A percentile compares a stretch with the other conserved stretches of the same genome.
These are phyloP conservation scores for Fukomys damarensis DNA, from an alignment of 2,113 vertebrate species.

Conservation along the genomic window DNA sequence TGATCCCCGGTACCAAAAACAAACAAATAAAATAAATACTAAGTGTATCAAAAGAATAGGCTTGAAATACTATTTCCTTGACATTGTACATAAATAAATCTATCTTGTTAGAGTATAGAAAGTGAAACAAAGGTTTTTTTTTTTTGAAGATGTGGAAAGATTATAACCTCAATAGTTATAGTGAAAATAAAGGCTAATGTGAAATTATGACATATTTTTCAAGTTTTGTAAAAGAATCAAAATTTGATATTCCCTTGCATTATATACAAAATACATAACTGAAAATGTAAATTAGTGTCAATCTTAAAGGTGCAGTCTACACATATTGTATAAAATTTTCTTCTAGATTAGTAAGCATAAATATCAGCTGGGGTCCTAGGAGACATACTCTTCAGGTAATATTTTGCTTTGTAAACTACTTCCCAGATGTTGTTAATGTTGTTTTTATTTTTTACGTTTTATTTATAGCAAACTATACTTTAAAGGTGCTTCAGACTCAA, in stretches of 20 bases:
- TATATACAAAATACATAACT: background rate
- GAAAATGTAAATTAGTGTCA: background rate
- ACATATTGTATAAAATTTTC: background rate
- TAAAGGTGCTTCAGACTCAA: background rate
- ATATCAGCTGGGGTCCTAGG: background rate
- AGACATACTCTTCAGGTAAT: background rate
- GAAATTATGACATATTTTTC: background rate
- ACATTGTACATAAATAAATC: background rate
- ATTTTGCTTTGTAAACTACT: background rate
- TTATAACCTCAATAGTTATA: background rate
- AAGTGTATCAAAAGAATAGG: background rate
- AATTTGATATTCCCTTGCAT: background rate
- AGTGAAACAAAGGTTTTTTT: background rate
- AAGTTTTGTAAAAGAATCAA: background rate
- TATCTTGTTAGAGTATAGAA: background rate
- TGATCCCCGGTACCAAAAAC: no score
- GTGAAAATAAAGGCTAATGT: background rate
- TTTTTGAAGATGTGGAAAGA: background rate
- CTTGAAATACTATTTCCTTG: background rate
- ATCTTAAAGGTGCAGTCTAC: background rate
- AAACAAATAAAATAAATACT: no score
- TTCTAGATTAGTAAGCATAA: background rate
- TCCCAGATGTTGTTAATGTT: background rate
- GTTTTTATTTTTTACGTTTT: background rate
- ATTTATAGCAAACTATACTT: background rate